Percentiles rank a stretch among this genome's conserved stretches.
These are phyloP conservation scores for Drosophila dunni DNA, from an alignment of 1,140 invertebrate species.

Conservation along the genomic window DNA sequence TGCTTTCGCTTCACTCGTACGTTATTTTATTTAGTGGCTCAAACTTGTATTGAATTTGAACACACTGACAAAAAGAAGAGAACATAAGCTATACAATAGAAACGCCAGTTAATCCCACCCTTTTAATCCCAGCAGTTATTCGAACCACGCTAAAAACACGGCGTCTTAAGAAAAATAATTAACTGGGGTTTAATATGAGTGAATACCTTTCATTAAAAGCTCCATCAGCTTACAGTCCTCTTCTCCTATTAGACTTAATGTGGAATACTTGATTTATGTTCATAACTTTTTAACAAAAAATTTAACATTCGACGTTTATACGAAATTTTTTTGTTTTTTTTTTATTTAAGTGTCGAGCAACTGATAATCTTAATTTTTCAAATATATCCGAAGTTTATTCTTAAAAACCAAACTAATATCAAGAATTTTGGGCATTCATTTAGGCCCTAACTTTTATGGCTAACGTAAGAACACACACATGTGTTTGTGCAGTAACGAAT, in stretches of 20 bases:
- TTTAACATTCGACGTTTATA: too few species aligned
- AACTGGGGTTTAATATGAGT: neutral
- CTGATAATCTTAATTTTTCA: too few species aligned
- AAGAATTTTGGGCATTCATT: too few species aligned
- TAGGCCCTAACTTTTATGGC: too few species aligned
- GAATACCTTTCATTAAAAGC: neutral
- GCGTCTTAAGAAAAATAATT: conserved; percentile 2
- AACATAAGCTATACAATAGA: neutral
- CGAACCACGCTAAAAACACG: neutral
- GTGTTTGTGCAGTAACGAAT: neutral
- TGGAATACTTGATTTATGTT: neutral
- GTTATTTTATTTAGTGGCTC: conserved; percentile 55
- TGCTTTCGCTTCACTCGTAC: conserved; percentile 31
- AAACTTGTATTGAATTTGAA: conserved; percentile 32
- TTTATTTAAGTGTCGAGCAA: too few species aligned
- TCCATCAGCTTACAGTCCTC: too few species aligned
- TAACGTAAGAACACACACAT: too few species aligned
- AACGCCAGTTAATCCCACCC: neutral
- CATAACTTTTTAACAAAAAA: too few species aligned
- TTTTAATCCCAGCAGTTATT: conserved; percentile 12
- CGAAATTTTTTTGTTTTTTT: too few species aligned
- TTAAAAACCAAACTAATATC: too few species aligned
- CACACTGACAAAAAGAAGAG: conserved; percentile 1
- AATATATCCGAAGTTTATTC: too few species aligned
- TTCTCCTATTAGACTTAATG: too few species aligned